Evolutionary conservation across 2,113 vertebrate species (phyloP).

Genomic region (Speoplatyrhinus poulsoni): DNA sequence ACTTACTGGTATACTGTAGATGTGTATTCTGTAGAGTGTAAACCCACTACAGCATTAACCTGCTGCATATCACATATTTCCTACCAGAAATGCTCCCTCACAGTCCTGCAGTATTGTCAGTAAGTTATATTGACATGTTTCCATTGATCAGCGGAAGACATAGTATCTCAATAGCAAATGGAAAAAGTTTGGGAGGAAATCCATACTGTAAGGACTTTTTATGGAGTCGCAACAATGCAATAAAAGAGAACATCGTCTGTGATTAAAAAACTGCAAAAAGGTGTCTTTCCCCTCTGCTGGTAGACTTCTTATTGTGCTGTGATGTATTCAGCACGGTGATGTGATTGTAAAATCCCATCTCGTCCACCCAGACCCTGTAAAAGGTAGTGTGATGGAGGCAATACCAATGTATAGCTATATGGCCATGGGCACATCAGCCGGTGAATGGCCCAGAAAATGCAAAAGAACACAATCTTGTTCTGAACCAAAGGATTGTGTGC

Average conservation of each 20-base stretch:
- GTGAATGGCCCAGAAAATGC: constrained; percentile 67
- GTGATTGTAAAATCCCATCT: constrained; percentile 63
- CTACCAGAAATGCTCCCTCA: too few relatives aligned
- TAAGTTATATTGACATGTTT: constrained; percentile 44
- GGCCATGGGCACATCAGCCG: constrained; percentile 49
- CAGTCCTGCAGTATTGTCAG: constrained; percentile 4
- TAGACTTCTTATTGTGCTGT: constrained; percentile 44
- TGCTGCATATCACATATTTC: constrained; percentile 23
- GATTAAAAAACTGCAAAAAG: not conserved
- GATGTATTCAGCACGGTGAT: constrained; percentile 63
- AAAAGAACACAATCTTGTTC: constrained; percentile 45
- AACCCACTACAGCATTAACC: constrained; percentile 25
- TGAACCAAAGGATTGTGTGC: constrained; percentile 28
- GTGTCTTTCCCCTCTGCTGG: not conserved
- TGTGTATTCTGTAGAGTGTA: constrained; percentile 24
- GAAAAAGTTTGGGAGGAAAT: not conserved
- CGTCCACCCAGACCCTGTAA: constrained; percentile 52
- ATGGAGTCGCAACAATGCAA: not conserved
- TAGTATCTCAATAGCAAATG: constrained; percentile 26
- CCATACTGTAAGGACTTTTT: constrained; percentile 2
- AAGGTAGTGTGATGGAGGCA: constrained; percentile 36
- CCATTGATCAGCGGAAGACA: constrained; percentile 41
- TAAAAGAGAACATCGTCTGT: constrained; percentile 20
- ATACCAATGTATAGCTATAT: constrained; percentile 54
- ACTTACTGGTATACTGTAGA: constrained; percentile 9